A percentile compares a stretch with the other conserved stretches of the same genome.
Conservation (phyloP, 1,140 invertebrate species). For the Chrysomallon squamiferum region DNA sequence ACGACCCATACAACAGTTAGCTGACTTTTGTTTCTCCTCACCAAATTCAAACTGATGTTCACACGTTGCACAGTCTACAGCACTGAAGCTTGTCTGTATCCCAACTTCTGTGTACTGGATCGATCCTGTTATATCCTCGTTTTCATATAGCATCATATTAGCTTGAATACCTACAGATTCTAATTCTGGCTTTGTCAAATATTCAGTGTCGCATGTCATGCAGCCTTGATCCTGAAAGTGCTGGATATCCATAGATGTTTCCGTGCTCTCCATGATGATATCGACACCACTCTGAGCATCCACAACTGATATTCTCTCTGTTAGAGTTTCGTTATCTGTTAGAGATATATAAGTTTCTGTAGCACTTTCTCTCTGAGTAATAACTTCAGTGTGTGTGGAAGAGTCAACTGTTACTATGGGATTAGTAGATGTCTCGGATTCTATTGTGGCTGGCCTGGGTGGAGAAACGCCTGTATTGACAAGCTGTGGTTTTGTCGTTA, state of each 20-base stretch:
- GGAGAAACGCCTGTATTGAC: slow-evolving; percentile 51
- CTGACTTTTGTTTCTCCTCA: slow-evolving; percentile 10
- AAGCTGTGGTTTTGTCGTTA: slow-evolving; percentile 35
- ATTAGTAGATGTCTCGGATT: slow-evolving; percentile 47
- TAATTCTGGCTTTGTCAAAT: neutral
- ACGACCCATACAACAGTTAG: slow-evolving; percentile 27
- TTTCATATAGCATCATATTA: neutral
- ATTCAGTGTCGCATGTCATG: slow-evolving; percentile 1
- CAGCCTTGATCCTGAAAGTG: slow-evolving; percentile 18
- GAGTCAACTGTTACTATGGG: slow-evolving; percentile 42
- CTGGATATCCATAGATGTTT: slow-evolving; percentile 37
- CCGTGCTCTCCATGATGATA: slow-evolving; percentile 26
- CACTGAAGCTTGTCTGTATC: slow-evolving; percentile 13
- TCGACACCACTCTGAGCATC: slow-evolving; percentile 51
- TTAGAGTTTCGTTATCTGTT: slow-evolving; percentile 52
- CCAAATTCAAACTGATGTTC: slow-evolving; percentile 4
- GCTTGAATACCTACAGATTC: neutral
- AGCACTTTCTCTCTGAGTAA: slow-evolving; percentile 32
- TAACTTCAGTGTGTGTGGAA: slow-evolving; percentile 44
- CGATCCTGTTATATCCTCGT: neutral
- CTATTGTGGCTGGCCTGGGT: slow-evolving; percentile 39
- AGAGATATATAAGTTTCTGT: slow-evolving; percentile 41
- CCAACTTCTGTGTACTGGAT: slow-evolving; percentile 5
- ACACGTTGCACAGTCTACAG: slow-evolving; percentile 15
- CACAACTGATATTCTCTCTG: slow-evolving; percentile 30